Base-by-base conservation (phyloP, 2,797 vertebrate species). In the Platyrinchus mystaceus region DNA sequence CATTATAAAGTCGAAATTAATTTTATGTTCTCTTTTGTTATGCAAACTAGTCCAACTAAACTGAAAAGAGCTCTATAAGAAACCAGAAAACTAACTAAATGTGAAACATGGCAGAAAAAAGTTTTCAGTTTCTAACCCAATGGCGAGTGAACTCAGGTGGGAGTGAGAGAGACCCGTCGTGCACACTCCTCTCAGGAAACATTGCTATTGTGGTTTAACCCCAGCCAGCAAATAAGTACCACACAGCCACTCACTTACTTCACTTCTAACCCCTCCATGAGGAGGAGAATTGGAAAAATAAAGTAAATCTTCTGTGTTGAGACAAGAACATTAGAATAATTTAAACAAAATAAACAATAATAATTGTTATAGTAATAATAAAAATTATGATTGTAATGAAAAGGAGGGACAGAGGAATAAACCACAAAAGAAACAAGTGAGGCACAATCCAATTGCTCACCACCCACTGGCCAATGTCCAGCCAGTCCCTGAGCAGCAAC, bases 1-100 rank as follows among this genome's bases (percentile, higher is more conserved):
- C 14, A 24, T 83, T 89, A 50, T 55, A 60, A 80, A 50, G 7
- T n/a, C 83, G 49, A 92, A 92, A 92, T 85, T 87, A 95, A 90
- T 82, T 77, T 87, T 39, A 24, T 64, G 14, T 41, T 74, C 39
- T 73, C 56, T 87, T 83, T 89, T 92, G 21, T 84, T 56, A 85
- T 52, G 37, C 13, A 94, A 83, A 87, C 9, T 28, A 62, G 24
- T 60, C 16, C 37, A 93, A 27, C 21, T 46, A 56, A 69, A 59
- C 34, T 63, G 63, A 73, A 76, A 79, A 58, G 8, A 75, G 4
- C 8, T 82, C 10, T 62, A 20, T 50, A 46, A 68, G 64, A 77
- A 10, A 5, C 2, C 4, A 49, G 28, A 70, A 77, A 56, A 63
- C 5, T 53, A 79, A 84, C 17, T 79, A 26, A 14, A 58, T 30